These are phyloP conservation scores for Metalampra italica DNA, from an alignment of 2,888 invertebrate genomes.

Conservation along the genomic window DNA sequence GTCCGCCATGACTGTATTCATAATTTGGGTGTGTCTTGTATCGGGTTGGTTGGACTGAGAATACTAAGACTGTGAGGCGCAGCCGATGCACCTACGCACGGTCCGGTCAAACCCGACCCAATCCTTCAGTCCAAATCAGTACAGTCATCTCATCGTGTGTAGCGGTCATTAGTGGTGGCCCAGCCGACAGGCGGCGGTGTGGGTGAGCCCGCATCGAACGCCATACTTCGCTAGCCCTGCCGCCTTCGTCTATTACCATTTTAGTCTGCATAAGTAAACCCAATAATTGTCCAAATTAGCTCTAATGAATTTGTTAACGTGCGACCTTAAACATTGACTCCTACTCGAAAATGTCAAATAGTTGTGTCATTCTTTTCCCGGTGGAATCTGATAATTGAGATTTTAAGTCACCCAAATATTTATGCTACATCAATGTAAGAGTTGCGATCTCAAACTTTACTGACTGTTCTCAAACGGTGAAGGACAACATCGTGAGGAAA, in stretches of 20 bases:
- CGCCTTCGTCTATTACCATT: conserved; percentile 56
- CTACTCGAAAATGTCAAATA: conserved; percentile 14
- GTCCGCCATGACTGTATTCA: no score
- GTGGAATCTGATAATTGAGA: background rate
- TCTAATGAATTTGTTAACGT: conserved; percentile 33
- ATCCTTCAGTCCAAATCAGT: no score
- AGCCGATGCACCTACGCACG: no score
- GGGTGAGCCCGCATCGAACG: conserved; percentile 63
- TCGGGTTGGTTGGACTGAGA: no score
- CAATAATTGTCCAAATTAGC: conserved; percentile 33
- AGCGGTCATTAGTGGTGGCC: no score
- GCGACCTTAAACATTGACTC: conserved; percentile 22
- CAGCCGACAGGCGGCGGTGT: conserved; percentile 36
- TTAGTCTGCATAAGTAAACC: conserved; percentile 36
- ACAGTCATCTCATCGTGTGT: no score
- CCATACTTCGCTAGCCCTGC: conserved; percentile 35
- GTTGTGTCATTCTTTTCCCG: background rate
- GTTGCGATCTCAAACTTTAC: no score
- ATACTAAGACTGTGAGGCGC: no score
- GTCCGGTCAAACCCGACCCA: no score
- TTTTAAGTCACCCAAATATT: background rate
- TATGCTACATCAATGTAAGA: background rate
- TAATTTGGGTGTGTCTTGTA: no score
- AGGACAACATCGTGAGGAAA: no score
- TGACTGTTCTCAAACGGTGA: no score